Conservation (phyloP, 1,140 invertebrate genomes). For the Sminthurides bifidus region DNA sequence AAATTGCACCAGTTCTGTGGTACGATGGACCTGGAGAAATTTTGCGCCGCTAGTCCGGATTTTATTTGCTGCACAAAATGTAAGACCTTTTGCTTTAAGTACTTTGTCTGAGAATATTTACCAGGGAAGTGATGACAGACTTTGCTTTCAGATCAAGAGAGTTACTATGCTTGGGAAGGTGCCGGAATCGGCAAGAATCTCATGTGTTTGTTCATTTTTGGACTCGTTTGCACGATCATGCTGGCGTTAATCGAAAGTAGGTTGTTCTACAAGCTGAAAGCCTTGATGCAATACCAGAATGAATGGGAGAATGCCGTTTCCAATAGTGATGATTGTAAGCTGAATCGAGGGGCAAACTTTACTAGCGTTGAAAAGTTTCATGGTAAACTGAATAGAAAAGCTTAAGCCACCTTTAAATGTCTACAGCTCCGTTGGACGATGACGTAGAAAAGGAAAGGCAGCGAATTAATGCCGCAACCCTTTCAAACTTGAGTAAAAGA, state of each 20-base stretch:
- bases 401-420: neutral
- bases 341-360: too few relatives aligned
- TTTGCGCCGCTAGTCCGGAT: conserved; percentile 5
- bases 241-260: neutral
- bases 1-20: neutral
- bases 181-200: too few relatives aligned
- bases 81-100: neutral
- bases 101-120: neutral
- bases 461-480: neutral
- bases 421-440: neutral
- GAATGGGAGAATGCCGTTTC: neutral
- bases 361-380: too few relatives aligned
- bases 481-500: neutral
- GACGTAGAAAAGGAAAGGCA: conserved; percentile 2
- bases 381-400: neutral
- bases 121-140: neutral
- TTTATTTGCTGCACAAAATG: conserved; percentile 12
- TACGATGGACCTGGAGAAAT: conserved; percentile 6
- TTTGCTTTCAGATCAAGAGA: neutral
- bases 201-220: too few relatives aligned
- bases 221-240: too few relatives aligned
- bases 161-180: too few relatives aligned
- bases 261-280: conserved; percentile 16
- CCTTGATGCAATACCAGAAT: conserved; percentile 1
- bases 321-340: neutral